A percentile compares a stretch with the other conserved stretches of the same genome.
Conservation (phyloP, 92 coral and sea anemone species). For the Galaxea fascicularis region DNA sequence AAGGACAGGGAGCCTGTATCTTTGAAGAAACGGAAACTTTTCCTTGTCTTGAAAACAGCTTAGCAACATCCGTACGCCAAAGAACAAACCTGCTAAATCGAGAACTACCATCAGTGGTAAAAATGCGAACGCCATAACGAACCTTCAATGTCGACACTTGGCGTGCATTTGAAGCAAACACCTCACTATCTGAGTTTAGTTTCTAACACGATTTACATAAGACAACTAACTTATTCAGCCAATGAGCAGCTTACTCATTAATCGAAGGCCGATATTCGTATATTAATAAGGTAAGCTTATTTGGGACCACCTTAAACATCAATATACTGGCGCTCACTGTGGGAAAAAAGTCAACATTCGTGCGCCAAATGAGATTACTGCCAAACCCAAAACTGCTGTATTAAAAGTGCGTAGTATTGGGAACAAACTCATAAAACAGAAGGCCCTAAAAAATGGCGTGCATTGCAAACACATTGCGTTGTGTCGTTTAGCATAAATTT, state of each 20-base stretch:
- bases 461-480: no score
- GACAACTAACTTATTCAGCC: neutral
- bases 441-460: no score
- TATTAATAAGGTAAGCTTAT: no score
- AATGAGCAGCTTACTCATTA: no score
- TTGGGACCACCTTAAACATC: no score
- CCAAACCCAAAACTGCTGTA: neutral
- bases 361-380: neutral
- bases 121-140: neutral
- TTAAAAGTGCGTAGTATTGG: neutral
- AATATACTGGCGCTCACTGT: no score
- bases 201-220: neutral
- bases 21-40: neutral
- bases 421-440: no score
- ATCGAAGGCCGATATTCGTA: no score
- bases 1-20: neutral
- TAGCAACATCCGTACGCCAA: slow-evolving; percentile 3
- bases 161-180: no score
- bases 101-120: neutral
- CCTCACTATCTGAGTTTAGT: neutral
- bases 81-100: neutral
- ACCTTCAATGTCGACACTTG: no score
- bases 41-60: slow-evolving; percentile 28
- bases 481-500: no score
- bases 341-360: no score